A percentile compares a stretch with the other conserved stretches of the same genome.
Evolutionary conservation across 2,797 vertebrate genomes (phyloP).

Genomic region (Spea hammondii): DNA sequence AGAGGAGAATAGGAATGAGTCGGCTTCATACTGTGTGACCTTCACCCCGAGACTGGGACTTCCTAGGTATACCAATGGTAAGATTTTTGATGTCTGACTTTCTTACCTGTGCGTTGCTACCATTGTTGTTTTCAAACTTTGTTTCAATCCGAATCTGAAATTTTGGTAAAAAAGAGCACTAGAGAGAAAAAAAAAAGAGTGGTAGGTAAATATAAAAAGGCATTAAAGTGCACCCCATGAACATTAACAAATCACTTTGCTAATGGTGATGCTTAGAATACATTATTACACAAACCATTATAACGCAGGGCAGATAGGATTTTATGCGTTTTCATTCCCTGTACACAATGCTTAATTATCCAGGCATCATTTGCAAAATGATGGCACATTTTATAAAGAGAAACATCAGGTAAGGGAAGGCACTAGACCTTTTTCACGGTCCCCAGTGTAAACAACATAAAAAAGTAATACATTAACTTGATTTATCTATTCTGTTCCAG

Average conservation of each 20-base stretch:
- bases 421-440: neutral
- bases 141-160: constrained; percentile 79
- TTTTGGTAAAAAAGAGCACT: constrained; percentile 77
- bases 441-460: neutral
- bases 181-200: neutral
- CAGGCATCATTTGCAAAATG: neutral
- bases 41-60: no score
- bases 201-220: neutral
- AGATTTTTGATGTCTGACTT: neutral
- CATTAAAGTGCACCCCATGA: neutral
- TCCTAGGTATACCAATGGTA: no score
- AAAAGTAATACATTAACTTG: neutral
- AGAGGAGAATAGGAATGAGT: no score
- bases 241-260: neutral
- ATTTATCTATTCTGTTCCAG: neutral
- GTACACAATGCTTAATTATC: constrained; percentile 6
- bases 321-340: neutral
- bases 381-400: constrained; percentile 3
- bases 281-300: neutral
- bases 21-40: no score
- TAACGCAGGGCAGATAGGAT: neutral
- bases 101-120: constrained; percentile 75
- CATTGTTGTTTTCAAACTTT: constrained; percentile 78
- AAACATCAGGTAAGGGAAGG: neutral
- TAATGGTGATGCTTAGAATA: neutral